A percentile compares a stretch with the other conserved stretches of the same genome.
Evolutionary conservation across 2,797 vertebrate genomes (phyloP).

Genomic region (Siniperca undulata): DNA sequence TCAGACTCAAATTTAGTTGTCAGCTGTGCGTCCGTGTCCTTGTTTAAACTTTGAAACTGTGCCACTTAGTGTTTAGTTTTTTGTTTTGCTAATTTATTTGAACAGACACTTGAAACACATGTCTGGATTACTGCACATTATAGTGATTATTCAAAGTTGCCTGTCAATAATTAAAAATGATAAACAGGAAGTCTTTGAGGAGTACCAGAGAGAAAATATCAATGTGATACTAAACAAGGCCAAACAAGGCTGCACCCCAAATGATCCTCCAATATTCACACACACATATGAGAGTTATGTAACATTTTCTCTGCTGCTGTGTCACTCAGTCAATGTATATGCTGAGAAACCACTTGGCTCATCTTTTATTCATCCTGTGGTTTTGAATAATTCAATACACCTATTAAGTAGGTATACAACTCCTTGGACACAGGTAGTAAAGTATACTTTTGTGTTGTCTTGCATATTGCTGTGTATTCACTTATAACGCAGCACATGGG

Average conservation of each 20-base stretch:
- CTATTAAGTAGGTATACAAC: conserved; percentile 28
- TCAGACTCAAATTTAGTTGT: background rate
- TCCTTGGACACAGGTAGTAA: conserved; percentile 43
- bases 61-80: background rate
- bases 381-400: conserved; percentile 48
- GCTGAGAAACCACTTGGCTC: conserved; percentile 50
- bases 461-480: conserved; percentile 34
- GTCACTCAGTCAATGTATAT: conserved; percentile 50
- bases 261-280: conserved; percentile 10
- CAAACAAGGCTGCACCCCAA: background rate
- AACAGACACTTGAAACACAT: background rate
- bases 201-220: background rate
- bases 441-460: conserved; percentile 44
- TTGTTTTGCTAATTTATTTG: background rate
- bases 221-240: background rate
- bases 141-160: background rate
- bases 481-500: conserved; percentile 32
- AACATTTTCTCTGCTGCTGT: conserved; percentile 6
- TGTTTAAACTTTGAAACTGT: background rate
- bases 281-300: conserved; percentile 1
- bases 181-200: background rate
- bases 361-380: conserved; percentile 18
- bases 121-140: background rate
- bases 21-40: background rate
- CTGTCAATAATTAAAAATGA: background rate